Percentiles rank a stretch among this genome's conserved stretches.
These are phyloP conservation scores for Nesoenas mayeri DNA, from an alignment of 2,113 vertebrate genomes.

Conservation along the genomic window DNA sequence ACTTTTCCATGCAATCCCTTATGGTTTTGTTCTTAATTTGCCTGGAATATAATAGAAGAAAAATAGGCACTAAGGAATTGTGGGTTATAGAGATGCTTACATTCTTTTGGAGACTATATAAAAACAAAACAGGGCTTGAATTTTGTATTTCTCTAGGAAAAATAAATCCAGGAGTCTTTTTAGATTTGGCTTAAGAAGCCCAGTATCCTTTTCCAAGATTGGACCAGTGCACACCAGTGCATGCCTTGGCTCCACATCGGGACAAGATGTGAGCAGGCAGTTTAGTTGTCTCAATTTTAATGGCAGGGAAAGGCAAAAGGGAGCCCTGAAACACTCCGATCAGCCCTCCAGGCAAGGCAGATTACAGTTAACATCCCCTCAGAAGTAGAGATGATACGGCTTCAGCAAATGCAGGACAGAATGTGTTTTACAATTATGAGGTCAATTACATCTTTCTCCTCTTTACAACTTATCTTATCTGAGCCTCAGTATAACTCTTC, in stretches of 20 bases:
- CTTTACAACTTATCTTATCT: not conserved
- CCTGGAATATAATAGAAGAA: slow-evolving; percentile 54
- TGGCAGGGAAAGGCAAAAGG: not conserved
- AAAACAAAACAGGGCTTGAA: slow-evolving; percentile 21
- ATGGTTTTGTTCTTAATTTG: slow-evolving; percentile 59
- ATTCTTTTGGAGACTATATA: not conserved
- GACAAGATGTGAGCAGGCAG: rapidly evolving
- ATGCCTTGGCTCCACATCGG: not conserved
- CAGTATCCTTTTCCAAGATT: not conserved
- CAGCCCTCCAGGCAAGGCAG: not conserved
- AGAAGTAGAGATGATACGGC: not conserved
- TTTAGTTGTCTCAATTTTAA: not conserved
- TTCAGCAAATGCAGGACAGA: not conserved
- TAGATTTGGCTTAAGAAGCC: not conserved
- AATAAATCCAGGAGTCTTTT: not conserved
- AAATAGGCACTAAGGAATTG: slow-evolving; percentile 54
- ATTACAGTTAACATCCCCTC: not conserved
- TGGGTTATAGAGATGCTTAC: not conserved
- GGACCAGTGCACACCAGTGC: not conserved
- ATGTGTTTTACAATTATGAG: not conserved
- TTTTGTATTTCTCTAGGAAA: slow-evolving; percentile 3
- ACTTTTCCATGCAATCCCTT: not conserved
- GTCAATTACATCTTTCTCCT: not conserved
- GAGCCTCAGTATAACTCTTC: not conserved
- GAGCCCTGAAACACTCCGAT: not conserved